Evolutionary conservation across 2,888 invertebrate species (phyloP), one percentile per base, ranked within the genome.

Genomic region (Trichogramma dendrolimi): DNA sequence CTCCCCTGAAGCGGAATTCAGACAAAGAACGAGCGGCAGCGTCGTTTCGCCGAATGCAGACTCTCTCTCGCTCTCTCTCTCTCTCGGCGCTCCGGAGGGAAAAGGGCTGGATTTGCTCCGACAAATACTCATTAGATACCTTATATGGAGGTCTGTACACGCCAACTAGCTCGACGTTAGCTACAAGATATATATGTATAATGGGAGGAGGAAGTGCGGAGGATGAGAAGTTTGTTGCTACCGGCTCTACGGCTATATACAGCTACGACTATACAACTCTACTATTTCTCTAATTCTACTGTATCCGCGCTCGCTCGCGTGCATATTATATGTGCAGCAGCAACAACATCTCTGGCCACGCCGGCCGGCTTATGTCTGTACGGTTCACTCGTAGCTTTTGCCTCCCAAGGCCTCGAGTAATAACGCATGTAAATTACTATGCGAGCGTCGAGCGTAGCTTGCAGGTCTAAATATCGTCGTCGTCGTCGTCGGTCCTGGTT

Each of bases 341-440:
- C 27, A 27, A 27, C 27, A 27, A 27, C 27, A 27, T 57, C 48
- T 56, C 48, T 11, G 38, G 40, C 53, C 6, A 11, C 4, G 1
- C 42, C 39, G 53, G n/a, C 14, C 10, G 11, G 40, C 11, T 39
- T 38, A 48, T n/a, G 51, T 27, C 60, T 39, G 42, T 1, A 27
- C 27, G 27, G 27, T 41, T 49, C 54, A n/a, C 47, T 40, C 42
- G 27, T 56, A 38, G 50, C 57, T 57, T 55, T 60, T n/a, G 51
- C 5, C 38, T 51, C 39, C 40, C 56, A 58, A 61, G 68, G 69
- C 68, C 69, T 72, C 71, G 71, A 73, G 73, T 75, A 78, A 76
- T 76, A 78, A 78, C 76, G 77, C 76, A 78, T 78, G 78, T 78
- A 78, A 78, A 78, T 78, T 78, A 78, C 77, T 66, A 65, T 61